Evolutionary conservation across 2,888 invertebrate genomes (phyloP), one percentile per base, ranked within the genome.

Genomic region (Campoplex nolae): DNA sequence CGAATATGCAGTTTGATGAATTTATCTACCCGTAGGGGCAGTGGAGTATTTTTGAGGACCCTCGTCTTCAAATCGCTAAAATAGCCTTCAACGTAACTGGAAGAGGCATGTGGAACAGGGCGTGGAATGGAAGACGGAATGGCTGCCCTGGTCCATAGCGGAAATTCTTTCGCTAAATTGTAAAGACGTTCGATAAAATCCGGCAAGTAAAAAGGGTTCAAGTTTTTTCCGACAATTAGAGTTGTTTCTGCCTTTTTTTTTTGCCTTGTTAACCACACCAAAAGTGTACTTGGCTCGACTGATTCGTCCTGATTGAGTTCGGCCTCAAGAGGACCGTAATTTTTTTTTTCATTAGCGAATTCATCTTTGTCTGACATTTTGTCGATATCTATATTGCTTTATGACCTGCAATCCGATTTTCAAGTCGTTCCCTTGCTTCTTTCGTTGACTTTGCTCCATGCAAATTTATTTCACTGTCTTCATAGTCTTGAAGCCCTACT

Each of bases 201-300:
- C 0, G 87, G 87, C 18, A 82, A 32, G 38, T 54, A 82, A 38
- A 84, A 87, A 3, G 87, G 67, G 70, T 87, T 87, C 18, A 75
- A 51, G 7, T 78, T 42, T 2, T 3, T 32, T 2, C 68, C 70
- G 0, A 18, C 18, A 2, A n/a, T 58, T 62, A 76, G 3, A 18
- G 54, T 45, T 70, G 23, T 38, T 54, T 48, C 42, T 0, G 65
- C 85, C 48, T 51, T 51, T 18, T 23, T n/a, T 56, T 56, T 56
- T 56, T 56, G 56, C 11, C 7, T 11, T 51, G 48, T 68, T n/a
- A 78, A 35, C 45, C 56, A 28, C 38, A 65, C 32, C 7, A 38
- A 28, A 0, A 18, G 51, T 28, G 45, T 45, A 45, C 32, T 16
- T 35, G 35, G 45, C 28, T 75, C 56, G 16, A 2, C 13, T 28